Evolutionary conservation across 2,888 invertebrate genomes (phyloP).

Genomic region (Lottia gigantea): DNA sequence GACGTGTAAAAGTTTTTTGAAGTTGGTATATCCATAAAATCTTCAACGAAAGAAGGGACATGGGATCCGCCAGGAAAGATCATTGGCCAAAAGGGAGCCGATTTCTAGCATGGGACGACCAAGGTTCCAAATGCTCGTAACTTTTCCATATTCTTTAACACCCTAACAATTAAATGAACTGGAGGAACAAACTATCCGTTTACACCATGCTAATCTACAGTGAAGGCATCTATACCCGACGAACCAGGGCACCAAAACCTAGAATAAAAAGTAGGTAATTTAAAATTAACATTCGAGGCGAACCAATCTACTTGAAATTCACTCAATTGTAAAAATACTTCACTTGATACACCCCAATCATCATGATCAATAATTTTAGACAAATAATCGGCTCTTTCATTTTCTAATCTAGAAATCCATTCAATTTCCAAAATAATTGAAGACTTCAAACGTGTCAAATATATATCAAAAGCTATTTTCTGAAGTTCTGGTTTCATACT

Average conservation of each 20-base stretch:
- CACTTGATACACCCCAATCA: slow-evolving; percentile 20
- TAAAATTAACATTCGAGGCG: slow-evolving; percentile 16
- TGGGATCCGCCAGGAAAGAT: slow-evolving; percentile 17
- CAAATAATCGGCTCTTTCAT: background rate
- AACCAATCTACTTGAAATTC: slow-evolving; percentile 9
- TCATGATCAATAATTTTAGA: background rate
- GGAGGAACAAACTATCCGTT: slow-evolving; percentile 15
- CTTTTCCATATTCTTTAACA: background rate
- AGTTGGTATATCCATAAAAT: slow-evolving; percentile 18
- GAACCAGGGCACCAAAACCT: slow-evolving; percentile 14
- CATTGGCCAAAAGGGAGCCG: background rate
- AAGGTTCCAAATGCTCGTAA: slow-evolving; percentile 25
- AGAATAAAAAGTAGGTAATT: slow-evolving; percentile 14
- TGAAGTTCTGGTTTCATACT: slow-evolving; percentile 1
- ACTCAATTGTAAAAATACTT: background rate
- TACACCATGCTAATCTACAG: slow-evolving; percentile 16
- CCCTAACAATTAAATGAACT: background rate
- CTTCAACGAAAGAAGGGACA: background rate
- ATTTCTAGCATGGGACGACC: slow-evolving; percentile 19
- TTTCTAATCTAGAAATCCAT: background rate
- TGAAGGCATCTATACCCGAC: slow-evolving; percentile 20
- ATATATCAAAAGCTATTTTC: background rate
- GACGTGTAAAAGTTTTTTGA: slow-evolving; percentile 10
- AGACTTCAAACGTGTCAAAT: background rate
- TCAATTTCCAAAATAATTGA: background rate